Percentiles rank a stretch among this genome's conserved stretches.
Evolutionary conservation across 1,140 invertebrate genomes (phyloP).

Genomic region (Cataglyphis hispanica): DNA sequence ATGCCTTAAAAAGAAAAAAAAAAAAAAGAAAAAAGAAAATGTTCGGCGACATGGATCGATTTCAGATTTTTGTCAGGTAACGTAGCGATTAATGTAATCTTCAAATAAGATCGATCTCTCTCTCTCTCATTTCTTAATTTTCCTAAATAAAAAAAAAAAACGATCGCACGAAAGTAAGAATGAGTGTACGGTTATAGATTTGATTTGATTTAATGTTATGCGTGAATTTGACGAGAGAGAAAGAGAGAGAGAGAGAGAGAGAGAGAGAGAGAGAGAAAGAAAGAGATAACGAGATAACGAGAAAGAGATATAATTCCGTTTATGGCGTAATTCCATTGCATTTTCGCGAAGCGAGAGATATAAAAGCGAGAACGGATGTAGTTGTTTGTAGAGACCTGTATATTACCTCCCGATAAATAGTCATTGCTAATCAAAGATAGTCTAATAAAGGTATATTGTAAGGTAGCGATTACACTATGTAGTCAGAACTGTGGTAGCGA

Average conservation of each 20-base stretch:
- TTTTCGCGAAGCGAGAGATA: slow-evolving; percentile 70
- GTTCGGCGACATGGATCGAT: slow-evolving; percentile 38
- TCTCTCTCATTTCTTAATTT: slow-evolving; percentile 7
- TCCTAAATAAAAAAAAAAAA: not conserved
- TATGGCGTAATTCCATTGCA: slow-evolving; percentile 50
- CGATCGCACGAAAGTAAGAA: not conserved
- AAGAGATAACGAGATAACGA: slow-evolving; percentile 27
- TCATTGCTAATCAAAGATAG: slow-evolving; percentile 80
- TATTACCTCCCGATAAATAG: slow-evolving; percentile 80
- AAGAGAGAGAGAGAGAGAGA: slow-evolving; percentile 16
- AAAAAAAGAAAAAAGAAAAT: slow-evolving; percentile 13
- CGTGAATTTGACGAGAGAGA: slow-evolving; percentile 7
- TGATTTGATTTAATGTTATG: slow-evolving; percentile 40
- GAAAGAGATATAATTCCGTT: slow-evolving; percentile 52
- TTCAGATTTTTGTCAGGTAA: slow-evolving; percentile 43
- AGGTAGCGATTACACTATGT: slow-evolving; percentile 81
- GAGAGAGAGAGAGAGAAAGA: slow-evolving; percentile 11
- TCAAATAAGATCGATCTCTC: slow-evolving; percentile 66
- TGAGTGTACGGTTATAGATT: slow-evolving; percentile 28
- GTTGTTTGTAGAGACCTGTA: slow-evolving; percentile 81
- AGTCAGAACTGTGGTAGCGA: slow-evolving; percentile 82
- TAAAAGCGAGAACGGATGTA: slow-evolving; percentile 78
- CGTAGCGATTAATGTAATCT: slow-evolving; percentile 66
- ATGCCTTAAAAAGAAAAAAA: slow-evolving; percentile 55
- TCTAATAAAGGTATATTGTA: slow-evolving; percentile 80